Percentiles rank a stretch among this genome's conserved stretches.
phyloP scores from a whole-genome alignment of 2,888 invertebrate species.

The Sphaerophoria taeniata region DNA sequence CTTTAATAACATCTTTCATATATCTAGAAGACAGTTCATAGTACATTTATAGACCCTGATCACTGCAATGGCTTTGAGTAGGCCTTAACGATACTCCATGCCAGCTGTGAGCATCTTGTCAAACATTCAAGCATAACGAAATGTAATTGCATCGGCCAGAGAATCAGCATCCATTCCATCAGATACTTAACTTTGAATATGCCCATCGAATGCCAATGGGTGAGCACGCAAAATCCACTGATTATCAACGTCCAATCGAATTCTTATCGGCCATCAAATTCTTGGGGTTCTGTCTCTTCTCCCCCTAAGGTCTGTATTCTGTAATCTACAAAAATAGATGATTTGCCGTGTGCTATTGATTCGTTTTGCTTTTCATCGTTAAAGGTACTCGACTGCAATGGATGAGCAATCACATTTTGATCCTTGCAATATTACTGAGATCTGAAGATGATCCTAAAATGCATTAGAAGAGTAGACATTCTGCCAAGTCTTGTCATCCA shows the following conservation, averaged over 20 bases:
- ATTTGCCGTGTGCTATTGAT: slow-evolving; percentile 67
- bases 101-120: slow-evolving; percentile 46
- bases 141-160: slow-evolving; percentile 35
- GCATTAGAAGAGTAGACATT: slow-evolving; percentile 40
- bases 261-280: slow-evolving; percentile 71
- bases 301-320: background rate
- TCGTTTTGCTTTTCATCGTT: slow-evolving; percentile 57
- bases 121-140: slow-evolving; percentile 38
- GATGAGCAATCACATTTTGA: slow-evolving; percentile 24
- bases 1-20: slow-evolving; percentile 63
- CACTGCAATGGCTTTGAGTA: background rate
- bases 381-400: slow-evolving; percentile 7
- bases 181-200: slow-evolving; percentile 25
- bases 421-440: slow-evolving; percentile 41
- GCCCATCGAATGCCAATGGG: slow-evolving; percentile 36
- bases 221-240: slow-evolving; percentile 63
- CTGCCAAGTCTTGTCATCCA: slow-evolving; percentile 66
- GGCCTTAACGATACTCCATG: background rate
- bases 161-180: slow-evolving; percentile 25
- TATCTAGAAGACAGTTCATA: background rate
- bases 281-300: slow-evolving; percentile 16
- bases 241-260: slow-evolving; percentile 71
- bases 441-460: background rate
- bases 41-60: background rate
- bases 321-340: slow-evolving; percentile 5